Evolutionary conservation across 2,888 invertebrate genomes (phyloP).

Genomic region (Drosophila bunnanda): DNA sequence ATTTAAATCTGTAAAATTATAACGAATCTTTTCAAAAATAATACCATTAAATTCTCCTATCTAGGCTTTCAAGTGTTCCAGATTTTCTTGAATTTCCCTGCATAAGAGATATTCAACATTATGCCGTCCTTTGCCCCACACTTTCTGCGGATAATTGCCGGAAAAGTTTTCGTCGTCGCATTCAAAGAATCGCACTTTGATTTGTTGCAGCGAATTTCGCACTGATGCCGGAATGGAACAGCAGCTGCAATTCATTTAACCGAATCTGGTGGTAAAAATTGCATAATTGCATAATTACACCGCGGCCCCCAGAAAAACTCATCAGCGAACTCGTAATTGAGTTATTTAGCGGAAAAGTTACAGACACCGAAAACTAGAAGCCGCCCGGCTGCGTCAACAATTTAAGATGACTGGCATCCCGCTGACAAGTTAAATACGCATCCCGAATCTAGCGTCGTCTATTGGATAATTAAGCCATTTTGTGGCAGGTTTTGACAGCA

Average conservation of each 20-base stretch:
- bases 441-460: constrained; percentile 61
- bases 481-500: constrained; percentile 78
- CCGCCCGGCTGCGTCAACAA: constrained; percentile 41
- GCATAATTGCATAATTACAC: constrained; percentile 65
- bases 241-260: constrained; percentile 64
- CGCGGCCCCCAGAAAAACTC: constrained; percentile 14
- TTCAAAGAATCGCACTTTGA: constrained; percentile 61
- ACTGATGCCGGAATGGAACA: constrained; percentile 14
- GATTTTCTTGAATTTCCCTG: background rate
- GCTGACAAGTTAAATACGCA: constrained; percentile 67
- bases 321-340: constrained; percentile 34
- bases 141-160: constrained; percentile 62
- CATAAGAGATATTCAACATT: constrained; percentile 5
- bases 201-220: constrained; percentile 47
- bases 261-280: constrained; percentile 46
- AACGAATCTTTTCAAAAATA: background rate
- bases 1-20: background rate
- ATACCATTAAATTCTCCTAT: background rate
- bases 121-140: background rate
- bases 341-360: constrained; percentile 46
- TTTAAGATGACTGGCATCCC: constrained; percentile 72
- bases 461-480: constrained; percentile 81
- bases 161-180: constrained; percentile 59
- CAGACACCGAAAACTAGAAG: constrained; percentile 20
- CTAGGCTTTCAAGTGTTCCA: background rate